phyloP scores from a whole-genome alignment of 2,888 invertebrate species.

The Tipula vernalis region DNA sequence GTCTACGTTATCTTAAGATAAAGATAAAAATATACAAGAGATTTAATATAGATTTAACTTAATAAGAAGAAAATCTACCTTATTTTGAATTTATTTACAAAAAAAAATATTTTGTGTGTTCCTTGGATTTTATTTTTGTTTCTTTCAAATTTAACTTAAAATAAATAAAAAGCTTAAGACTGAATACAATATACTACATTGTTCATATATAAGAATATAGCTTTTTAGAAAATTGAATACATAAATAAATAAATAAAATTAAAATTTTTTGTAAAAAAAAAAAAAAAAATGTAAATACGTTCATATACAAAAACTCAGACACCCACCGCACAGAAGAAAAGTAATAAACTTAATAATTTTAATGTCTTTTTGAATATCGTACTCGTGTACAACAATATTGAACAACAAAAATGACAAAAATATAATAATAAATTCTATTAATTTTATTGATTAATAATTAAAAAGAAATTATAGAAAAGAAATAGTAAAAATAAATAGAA shows the following conservation, averaged over 20 bases:
- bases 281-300: neutral
- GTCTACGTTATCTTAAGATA: neutral
- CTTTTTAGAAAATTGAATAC: neutral
- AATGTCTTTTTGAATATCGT: neutral
- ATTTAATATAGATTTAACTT: neutral
- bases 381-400: neutral
- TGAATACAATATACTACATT: neutral
- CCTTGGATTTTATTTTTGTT: neutral
- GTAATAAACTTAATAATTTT: neutral
- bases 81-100: neutral
- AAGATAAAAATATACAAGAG: neutral
- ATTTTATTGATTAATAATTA: neutral
- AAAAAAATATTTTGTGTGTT: neutral
- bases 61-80: neutral
- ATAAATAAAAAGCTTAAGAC: conserved; percentile 4
- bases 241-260: conserved; percentile 4
- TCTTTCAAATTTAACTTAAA: neutral
- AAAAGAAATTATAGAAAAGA: neutral
- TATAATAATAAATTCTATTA: neutral
- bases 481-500: neutral
- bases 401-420: neutral
- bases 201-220: neutral
- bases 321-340: neutral
- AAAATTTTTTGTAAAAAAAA: neutral
- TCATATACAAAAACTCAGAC: neutral